These are phyloP conservation scores for Aphelocoma californica DNA, from an alignment of 2,797 vertebrate genomes.

Conservation along the genomic window DNA sequence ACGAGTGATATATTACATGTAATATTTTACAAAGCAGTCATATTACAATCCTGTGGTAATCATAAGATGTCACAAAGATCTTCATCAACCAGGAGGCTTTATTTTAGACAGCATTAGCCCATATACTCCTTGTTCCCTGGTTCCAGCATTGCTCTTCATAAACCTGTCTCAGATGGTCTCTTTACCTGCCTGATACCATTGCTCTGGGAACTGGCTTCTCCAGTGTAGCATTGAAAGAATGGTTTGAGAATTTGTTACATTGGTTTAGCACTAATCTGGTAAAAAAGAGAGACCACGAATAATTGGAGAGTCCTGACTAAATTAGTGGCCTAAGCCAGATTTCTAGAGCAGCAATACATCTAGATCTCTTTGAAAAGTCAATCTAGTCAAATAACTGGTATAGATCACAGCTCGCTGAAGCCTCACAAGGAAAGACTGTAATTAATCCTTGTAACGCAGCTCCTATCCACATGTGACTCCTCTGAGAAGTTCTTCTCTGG, in stretches of 20 bases:
- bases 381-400: not conserved
- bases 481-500: not conserved
- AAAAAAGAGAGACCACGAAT: not conserved
- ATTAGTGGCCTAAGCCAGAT: not conserved
- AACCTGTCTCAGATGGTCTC: not conserved
- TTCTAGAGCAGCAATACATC: constrained; percentile 10
- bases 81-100: constrained; percentile 23
- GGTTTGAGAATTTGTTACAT: not conserved
- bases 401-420: constrained; percentile 12
- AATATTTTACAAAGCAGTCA: constrained; percentile 51
- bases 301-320: not conserved
- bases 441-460: constrained; percentile 16
- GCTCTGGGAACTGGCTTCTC: not conserved
- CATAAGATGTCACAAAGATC: not conserved
- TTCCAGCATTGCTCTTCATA: not conserved
- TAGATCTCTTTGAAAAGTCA: constrained; percentile 8
- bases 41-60: constrained; percentile 4
- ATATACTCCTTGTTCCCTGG: not conserved
- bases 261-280: not conserved
- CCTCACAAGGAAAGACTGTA: not conserved
- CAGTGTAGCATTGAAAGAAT: not conserved
- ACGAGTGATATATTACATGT: constrained; percentile 40
- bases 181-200: not conserved
- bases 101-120: not conserved
- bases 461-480: not conserved